These are phyloP conservation scores for Delichon dasypus DNA, from an alignment of 2,797 vertebrate genomes.

Conservation along the genomic window DNA sequence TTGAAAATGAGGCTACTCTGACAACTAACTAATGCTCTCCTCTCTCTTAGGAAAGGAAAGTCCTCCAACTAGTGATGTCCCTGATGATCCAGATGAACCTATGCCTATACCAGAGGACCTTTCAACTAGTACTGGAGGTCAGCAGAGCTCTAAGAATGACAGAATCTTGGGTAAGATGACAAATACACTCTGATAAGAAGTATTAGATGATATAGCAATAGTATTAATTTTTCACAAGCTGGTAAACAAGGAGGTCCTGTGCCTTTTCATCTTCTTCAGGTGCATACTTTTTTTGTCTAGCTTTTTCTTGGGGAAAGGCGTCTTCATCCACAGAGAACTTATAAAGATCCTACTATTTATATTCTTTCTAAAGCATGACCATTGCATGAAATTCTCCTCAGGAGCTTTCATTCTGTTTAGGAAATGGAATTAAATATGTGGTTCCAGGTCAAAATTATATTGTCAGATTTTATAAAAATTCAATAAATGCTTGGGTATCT, in stretches of 20 bases:
- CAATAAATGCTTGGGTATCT: not conserved
- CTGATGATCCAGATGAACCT: constrained; percentile 91
- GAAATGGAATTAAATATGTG: not conserved
- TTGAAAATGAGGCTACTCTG: not conserved
- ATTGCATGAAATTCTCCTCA: not conserved
- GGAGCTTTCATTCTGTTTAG: not conserved
- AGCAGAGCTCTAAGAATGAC: constrained; percentile 87
- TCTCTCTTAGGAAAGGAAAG: constrained; percentile 86
- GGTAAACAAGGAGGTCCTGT: not conserved
- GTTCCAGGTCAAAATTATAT: not conserved
- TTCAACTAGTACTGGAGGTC: constrained; percentile 87
- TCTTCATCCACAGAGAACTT: not conserved
- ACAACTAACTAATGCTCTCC: constrained; percentile 10
- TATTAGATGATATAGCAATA: not conserved
- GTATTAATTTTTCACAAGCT: not conserved
- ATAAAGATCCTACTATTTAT: not conserved
- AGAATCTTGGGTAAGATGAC: constrained; percentile 83
- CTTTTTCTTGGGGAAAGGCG: not conserved
- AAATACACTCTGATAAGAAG: not conserved
- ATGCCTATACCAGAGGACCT: constrained; percentile 98
- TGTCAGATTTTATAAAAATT: not conserved
- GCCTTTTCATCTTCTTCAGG: not conserved
- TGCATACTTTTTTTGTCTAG: not conserved
- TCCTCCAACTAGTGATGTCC: constrained; percentile 85
- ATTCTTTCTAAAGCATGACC: not conserved